Base-by-base conservation (phyloP, 2,113 vertebrate genomes). In the Piprites chloris region DNA sequence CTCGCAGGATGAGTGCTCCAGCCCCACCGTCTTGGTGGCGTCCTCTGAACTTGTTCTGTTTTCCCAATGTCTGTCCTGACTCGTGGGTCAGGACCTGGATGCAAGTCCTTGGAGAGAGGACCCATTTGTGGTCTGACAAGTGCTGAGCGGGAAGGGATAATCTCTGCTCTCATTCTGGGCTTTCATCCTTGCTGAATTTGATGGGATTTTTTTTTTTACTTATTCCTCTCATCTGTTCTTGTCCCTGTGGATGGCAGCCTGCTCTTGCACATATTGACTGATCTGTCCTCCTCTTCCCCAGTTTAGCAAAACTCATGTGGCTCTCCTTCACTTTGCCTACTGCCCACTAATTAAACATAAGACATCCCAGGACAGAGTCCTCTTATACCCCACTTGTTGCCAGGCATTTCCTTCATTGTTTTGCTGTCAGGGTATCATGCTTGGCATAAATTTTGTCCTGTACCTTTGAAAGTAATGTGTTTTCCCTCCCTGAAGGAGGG, bases 301-400 rank as follows among this genome's bases (percentile, higher is more conserved):
- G 8, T 49, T 73, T 59, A 15, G 7, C 35, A 42, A 58, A 37
- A 1, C 0, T 74, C 27, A 47, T 0, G 26, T 52, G 56, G 10
- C 2, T 59, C 8, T 90, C 26, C 17, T 85, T 90, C 26, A 10
- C 26, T 41, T 82, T 68, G 15, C 4, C 18, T 3, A 3, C 15
- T 44, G 37, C 28, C 7, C 28, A 19, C 5, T 62, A 2, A 10
- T 26, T 41, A 63, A 92, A 62, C 6, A 56, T 20, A 35, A 55
- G 9, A 42, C 0, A 1, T 56, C 24, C 20, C 42, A 63, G 6
- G 10, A 59, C 2, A 72, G 11, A 62, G 0, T 1, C 2, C 15
- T 68, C 39, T 12, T 19, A 7, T 21, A 41, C n/a, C 3, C 6
- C 11, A 47, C 11, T 27, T 65, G 7, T 49, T 32, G 11, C 16